Evolutionary conservation across 2,888 invertebrate species (phyloP), one percentile per base, ranked within the genome.

Genomic region (Cylloceria caligata): DNA sequence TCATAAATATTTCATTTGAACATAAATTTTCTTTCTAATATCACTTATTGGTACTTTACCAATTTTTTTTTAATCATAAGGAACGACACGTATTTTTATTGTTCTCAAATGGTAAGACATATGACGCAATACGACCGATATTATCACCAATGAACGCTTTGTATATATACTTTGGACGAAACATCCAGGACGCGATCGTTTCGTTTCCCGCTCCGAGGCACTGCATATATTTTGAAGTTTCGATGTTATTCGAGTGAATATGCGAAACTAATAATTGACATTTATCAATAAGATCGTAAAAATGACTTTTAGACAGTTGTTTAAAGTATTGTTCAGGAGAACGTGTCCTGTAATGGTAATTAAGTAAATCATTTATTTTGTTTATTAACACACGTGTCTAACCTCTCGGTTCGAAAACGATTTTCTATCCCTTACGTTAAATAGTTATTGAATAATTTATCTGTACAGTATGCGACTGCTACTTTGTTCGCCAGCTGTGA

Each of bases 381-480:
- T 55, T 13, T n/a, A 36, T 11, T 0, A 27, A 3, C 7, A 42
- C 16, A 55, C 34, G 42, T 27, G 19, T 69, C n/a, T 80, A 84
- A 82, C 76, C 73, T 69, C 27, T 13, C 6, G 27, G 3, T 4
- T 13, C 7, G 11, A 36, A 0, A 5, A 0, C 2, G 19, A 16
- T 0, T 60, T 60, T 60, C 9, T 19, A 11, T n/a, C 9, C n/a
- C 3, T 57, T n/a, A 16, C 16, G 24, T 3, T 27, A 55, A 27
- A 27, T 3, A 24, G 13, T 13, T 36, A 60, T 73, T 9, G 11
- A 60, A 42, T 45, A 24, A 68, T 80, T 80, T 75, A n/a, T 82
- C 78, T 57, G 6, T 78, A 47, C 78, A 91, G 91, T 89, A 84
- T 68, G 85, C 86, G 13, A 68, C 88, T n/a, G 77, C 85, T 73